Conservation (phyloP, 2,113 vertebrate genomes). For the Aptenodytes patagonicus region DNA sequence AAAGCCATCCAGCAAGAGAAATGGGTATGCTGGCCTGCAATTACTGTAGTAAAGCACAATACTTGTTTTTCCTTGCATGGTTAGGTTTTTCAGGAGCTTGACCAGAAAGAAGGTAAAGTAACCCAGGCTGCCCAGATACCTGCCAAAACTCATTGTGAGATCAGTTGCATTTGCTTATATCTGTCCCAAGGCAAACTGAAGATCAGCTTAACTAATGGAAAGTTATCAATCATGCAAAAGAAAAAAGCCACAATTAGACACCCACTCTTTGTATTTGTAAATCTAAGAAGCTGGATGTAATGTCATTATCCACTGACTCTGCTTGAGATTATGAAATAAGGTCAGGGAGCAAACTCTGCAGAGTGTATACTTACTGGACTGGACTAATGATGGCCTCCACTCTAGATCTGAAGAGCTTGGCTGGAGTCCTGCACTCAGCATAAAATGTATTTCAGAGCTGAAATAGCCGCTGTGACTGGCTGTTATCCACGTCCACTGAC, state of each 20-base stretch:
- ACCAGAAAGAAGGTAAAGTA: not conserved
- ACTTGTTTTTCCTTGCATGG: not conserved
- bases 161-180: not conserved
- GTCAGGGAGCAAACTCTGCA: not conserved
- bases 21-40: not conserved
- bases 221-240: not conserved
- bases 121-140: not conserved
- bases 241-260: not conserved
- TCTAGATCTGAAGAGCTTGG: not conserved
- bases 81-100: not conserved
- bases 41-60: not conserved
- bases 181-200: not conserved
- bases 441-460: not conserved
- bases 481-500: not conserved
- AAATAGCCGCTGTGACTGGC: not conserved
- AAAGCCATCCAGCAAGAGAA: not conserved
- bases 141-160: not conserved
- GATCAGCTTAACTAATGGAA: not conserved
- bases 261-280: not conserved
- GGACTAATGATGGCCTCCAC: not conserved
- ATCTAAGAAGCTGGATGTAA: not conserved
- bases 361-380: not conserved
- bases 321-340: not conserved
- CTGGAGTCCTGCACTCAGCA: not conserved
- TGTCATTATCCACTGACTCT: not conserved